These are phyloP conservation scores for Emydura subglobosa DNA, from an alignment of 2,113 vertebrate species.

Conservation along the genomic window DNA sequence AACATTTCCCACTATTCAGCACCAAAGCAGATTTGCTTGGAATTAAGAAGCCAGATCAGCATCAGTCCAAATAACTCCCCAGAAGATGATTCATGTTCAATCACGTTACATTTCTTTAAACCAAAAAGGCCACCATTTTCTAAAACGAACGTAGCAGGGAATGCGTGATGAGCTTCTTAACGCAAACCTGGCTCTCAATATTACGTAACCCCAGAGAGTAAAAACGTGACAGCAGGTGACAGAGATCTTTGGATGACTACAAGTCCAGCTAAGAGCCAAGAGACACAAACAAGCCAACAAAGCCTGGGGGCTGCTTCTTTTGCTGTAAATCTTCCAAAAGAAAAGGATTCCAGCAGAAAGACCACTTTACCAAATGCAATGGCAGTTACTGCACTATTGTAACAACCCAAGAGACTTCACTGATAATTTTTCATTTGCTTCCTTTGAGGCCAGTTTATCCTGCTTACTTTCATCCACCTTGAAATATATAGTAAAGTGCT, in stretches of 20 bases:
- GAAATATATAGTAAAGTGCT: not conserved
- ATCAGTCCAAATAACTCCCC: not conserved
- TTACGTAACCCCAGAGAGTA: not conserved
- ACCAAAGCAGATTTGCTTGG: constrained; percentile 14
- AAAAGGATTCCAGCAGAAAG: constrained; percentile 9
- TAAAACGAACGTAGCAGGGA: not conserved
- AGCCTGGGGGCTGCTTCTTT: not conserved
- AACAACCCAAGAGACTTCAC: not conserved
- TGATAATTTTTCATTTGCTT: not conserved
- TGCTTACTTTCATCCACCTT: not conserved
- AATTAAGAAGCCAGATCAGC: not conserved
- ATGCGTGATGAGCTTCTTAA: rapidly evolving
- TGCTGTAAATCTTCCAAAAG: constrained; percentile 26
- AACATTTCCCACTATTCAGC: not conserved
- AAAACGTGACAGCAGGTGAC: not conserved
- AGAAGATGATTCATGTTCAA: not conserved
- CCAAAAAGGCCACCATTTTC: rapidly evolving
- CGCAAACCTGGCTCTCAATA: rapidly evolving
- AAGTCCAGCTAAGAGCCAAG: not conserved
- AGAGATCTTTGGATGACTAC: not conserved
- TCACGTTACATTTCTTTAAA: not conserved
- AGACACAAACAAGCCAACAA: constrained; percentile 14
- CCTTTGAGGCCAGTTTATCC: not conserved
- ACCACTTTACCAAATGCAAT: not conserved
- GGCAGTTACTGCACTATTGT: constrained; percentile 2